Percentiles rank a stretch among this genome's conserved stretches.
These are phyloP conservation scores for Oscheius sp. DNA, from an alignment of 2,888 invertebrate species.

Conservation along the genomic window DNA sequence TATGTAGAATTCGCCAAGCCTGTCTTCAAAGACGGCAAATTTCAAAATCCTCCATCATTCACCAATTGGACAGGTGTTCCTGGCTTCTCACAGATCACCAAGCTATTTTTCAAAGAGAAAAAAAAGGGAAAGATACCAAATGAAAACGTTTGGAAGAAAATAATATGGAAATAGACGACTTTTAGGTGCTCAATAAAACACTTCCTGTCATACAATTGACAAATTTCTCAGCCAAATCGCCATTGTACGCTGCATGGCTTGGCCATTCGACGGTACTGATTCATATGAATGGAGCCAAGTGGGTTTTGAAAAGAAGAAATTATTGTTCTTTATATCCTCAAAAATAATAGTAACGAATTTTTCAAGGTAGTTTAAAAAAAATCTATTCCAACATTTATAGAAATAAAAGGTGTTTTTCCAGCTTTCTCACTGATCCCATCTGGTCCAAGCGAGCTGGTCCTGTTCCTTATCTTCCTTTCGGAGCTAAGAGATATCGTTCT, in stretches of 20 bases:
- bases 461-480: slow-evolving; percentile 67
- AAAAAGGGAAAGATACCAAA: slow-evolving; percentile 47
- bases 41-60: slow-evolving; percentile 58
- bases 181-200: slow-evolving; percentile 33
- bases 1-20: background rate
- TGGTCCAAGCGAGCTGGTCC: slow-evolving; percentile 72
- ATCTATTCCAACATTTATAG: no score
- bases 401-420: no score
- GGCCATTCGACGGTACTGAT: slow-evolving; percentile 74
- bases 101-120: slow-evolving; percentile 42
- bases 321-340: background rate
- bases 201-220: slow-evolving; percentile 42
- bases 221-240: background rate
- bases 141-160: slow-evolving; percentile 13
- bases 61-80: slow-evolving; percentile 59
- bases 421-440: slow-evolving; percentile 74
- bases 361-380: no score
- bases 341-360: no score
- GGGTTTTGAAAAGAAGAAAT: background rate
- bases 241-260: slow-evolving; percentile 71
- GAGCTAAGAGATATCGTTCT: slow-evolving; percentile 72
- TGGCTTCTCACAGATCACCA: slow-evolving; percentile 32
- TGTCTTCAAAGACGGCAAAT: slow-evolving; percentile 21
- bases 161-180: background rate
- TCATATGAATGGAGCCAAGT: slow-evolving; percentile 71